Conservation (phyloP, 2,113 vertebrate species). For the Corythornis cristatus region DNA sequence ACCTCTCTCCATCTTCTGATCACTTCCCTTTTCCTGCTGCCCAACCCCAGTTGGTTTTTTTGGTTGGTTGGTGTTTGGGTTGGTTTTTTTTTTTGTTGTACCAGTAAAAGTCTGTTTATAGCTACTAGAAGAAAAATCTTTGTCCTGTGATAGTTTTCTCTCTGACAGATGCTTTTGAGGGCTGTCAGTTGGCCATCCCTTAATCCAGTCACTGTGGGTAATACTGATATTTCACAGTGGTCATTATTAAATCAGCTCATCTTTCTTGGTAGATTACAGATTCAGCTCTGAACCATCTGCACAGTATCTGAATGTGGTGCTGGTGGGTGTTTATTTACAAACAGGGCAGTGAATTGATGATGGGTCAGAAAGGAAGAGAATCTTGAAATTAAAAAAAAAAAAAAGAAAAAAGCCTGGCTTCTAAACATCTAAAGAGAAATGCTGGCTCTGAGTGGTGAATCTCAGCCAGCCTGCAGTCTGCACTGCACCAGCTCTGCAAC, state of each 20-base stretch:
- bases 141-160: background rate
- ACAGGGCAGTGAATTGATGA: background rate
- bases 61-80: background rate
- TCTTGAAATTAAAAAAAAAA: background rate
- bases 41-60: background rate
- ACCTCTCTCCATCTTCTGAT: no score
- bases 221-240: background rate
- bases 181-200: slow-evolving; percentile 35
- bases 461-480: background rate
- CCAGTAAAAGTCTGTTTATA: background rate
- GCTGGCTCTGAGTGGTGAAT: background rate
- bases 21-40: no score
- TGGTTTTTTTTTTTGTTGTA: background rate
- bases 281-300: background rate
- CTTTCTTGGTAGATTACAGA: slow-evolving; percentile 8
- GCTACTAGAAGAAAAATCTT: background rate
- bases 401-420: background rate
- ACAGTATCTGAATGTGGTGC: background rate
- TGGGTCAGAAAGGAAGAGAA: background rate
- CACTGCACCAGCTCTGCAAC: background rate
- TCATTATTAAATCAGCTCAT: slow-evolving; percentile 44
- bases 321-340: background rate
- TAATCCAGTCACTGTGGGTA: slow-evolving; percentile 30
- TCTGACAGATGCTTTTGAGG: background rate
- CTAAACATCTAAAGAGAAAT: background rate